These are phyloP conservation scores for Argopecten irradians DNA, from an alignment of 1,140 invertebrate genomes.

Conservation along the genomic window DNA sequence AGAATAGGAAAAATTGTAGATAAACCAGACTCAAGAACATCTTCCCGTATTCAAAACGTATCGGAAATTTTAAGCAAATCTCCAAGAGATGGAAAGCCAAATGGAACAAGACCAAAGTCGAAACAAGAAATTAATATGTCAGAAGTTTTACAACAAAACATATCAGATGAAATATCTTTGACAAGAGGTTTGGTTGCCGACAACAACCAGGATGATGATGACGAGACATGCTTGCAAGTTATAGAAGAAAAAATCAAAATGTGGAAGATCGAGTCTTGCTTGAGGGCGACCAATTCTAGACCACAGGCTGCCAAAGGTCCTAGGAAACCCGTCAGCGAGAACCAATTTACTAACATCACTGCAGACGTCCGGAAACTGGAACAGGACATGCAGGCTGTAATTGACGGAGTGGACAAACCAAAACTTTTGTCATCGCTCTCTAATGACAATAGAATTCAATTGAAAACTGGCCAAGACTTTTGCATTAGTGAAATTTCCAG, in stretches of 20 bases:
- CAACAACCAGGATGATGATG: neutral
- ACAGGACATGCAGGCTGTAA: conserved; percentile 11
- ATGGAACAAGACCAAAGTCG: neutral
- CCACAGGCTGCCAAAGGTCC: neutral
- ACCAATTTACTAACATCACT: neutral
- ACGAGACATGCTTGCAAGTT: neutral
- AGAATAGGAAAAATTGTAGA: neutral
- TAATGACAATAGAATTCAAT: neutral
- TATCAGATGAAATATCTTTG: neutral
- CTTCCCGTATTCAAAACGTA: neutral
- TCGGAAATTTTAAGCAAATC: neutral
- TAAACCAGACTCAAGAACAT: neutral
- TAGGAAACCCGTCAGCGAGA: neutral
- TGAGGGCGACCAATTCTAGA: neutral
- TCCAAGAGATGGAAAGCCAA: neutral
- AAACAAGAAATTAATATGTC: neutral
- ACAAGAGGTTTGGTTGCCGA: neutral
- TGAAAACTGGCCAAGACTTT: neutral
- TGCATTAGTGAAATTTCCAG: neutral
- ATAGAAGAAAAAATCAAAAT: neutral
- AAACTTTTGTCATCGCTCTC: neutral
- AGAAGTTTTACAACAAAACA: neutral
- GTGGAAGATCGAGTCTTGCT: neutral
- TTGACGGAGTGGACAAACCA: neutral
- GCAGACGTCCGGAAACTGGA: neutral